These are phyloP conservation scores for Euglossa dilemma DNA, from an alignment of 1,140 invertebrate genomes.

Conservation along the genomic window DNA sequence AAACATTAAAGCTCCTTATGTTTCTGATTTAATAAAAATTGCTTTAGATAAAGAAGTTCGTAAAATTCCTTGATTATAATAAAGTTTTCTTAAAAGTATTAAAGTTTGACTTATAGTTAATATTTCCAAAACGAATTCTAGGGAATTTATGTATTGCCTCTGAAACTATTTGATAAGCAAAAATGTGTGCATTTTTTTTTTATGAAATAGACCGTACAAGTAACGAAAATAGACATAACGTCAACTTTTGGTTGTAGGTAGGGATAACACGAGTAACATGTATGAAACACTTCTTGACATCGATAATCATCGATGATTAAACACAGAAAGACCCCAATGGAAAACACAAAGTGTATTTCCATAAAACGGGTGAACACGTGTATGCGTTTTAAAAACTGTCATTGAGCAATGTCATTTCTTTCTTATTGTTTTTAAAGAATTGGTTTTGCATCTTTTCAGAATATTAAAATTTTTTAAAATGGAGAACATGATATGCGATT, in stretches of 20 bases:
- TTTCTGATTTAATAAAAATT: background rate
- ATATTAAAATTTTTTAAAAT: background rate
- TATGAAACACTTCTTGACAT: background rate
- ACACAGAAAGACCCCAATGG: background rate
- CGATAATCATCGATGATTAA: constrained; percentile 27
- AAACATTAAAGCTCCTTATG: background rate
- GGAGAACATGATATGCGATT: background rate
- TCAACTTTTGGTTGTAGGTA: background rate
- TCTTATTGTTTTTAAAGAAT: background rate
- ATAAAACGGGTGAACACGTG: constrained; percentile 13
- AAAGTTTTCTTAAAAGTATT: constrained; percentile 21
- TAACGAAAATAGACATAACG: background rate
- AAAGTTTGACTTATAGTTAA: background rate
- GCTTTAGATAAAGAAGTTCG: too few relatives aligned
- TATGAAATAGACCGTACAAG: background rate
- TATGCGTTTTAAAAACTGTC: constrained; percentile 1
- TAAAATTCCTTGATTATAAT: background rate
- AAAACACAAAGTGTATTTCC: background rate
- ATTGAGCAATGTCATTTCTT: background rate
- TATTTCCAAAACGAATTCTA: background rate
- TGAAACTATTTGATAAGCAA: background rate
- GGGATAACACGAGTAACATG: background rate
- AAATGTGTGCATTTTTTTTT: background rate
- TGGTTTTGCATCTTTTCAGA: background rate
- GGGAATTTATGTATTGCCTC: constrained; percentile 4